Evolutionary conservation across 2,797 vertebrate species (phyloP).

Genomic region (Pipistrellus pipistrellus): DNA sequence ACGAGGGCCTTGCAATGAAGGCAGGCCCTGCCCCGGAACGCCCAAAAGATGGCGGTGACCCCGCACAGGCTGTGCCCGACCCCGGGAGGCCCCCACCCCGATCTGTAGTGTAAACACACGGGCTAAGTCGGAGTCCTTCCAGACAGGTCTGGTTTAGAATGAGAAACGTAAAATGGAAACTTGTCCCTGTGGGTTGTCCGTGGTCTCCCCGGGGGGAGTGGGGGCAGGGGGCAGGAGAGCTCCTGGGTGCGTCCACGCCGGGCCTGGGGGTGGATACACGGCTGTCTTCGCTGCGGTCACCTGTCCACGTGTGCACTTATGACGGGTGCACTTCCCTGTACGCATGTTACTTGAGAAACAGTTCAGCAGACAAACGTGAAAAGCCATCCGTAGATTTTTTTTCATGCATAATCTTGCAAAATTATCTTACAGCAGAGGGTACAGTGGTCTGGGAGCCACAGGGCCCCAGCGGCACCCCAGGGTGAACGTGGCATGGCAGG

Average conservation of each 20-base stretch:
- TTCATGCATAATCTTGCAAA: background rate
- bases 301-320: background rate
- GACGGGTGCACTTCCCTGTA: background rate
- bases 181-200: background rate
- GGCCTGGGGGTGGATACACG: fast-evolving
- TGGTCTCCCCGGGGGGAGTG: background rate
- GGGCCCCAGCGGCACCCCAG: background rate
- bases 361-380: background rate
- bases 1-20: background rate
- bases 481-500: background rate
- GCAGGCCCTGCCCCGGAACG: background rate
- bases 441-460: background rate
- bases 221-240: too few species aligned
- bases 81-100: background rate
- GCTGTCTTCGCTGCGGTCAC: background rate
- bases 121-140: background rate
- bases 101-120: background rate
- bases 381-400: background rate
- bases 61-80: background rate
- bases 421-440: background rate
- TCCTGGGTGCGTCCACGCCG: too few species aligned
- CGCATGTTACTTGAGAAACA: background rate
- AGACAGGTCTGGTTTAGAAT: background rate
- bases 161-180: background rate
- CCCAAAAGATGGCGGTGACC: background rate